These are phyloP conservation scores for Pithys albifrons DNA, from an alignment of 2,113 vertebrate genomes.

Conservation along the genomic window DNA sequence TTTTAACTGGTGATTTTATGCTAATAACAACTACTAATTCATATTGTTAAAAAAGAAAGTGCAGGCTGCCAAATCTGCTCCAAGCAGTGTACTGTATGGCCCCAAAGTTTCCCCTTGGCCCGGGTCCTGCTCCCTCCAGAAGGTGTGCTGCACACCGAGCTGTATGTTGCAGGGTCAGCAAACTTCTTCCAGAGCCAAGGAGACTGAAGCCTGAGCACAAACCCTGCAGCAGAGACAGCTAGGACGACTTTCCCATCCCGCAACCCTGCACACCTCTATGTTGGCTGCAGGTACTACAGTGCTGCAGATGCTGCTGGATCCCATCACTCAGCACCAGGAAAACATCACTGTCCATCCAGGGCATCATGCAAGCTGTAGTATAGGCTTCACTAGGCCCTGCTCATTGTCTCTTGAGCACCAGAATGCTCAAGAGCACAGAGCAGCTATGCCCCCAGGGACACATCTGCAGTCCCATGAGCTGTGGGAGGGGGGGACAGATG, in stretches of 20 bases:
- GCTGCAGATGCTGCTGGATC: background rate
- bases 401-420: accelerated
- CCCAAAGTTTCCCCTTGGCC: background rate
- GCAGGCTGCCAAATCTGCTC: constrained; percentile 4
- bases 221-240: background rate
- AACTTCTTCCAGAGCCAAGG: background rate
- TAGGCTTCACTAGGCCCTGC: background rate
- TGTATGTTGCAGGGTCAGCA: background rate
- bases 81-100: background rate
- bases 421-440: background rate
- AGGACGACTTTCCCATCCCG: background rate
- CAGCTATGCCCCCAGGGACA: background rate
- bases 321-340: background rate
- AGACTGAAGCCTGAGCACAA: background rate
- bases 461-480: background rate
- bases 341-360: background rate
- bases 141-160: background rate
- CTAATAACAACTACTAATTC: constrained; percentile 62
- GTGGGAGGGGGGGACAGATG: background rate
- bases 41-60: constrained; percentile 55
- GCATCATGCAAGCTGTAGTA: background rate
- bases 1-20: constrained; percentile 71
- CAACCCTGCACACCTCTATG: accelerated
- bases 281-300: accelerated
- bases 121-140: background rate